phyloP scores from a whole-genome alignment of 2,113 vertebrate genomes.

The Poeciliopsis retropinna region DNA sequence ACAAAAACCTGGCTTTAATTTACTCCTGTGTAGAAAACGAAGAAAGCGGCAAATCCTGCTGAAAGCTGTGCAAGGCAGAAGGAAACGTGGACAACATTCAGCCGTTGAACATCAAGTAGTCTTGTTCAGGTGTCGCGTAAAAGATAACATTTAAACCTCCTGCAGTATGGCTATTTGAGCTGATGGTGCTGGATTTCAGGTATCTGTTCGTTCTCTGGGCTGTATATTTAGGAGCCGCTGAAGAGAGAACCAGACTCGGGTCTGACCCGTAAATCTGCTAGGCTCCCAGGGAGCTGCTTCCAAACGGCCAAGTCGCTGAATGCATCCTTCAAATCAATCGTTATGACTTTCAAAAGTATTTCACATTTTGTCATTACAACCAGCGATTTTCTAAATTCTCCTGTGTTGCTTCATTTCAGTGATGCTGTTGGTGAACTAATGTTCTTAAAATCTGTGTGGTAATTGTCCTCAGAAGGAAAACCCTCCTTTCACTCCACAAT shows the following conservation, averaged over 20 bases:
- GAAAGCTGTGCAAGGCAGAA: background rate
- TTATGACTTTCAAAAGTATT: background rate
- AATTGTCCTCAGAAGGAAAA: too few species aligned
- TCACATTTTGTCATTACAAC: background rate
- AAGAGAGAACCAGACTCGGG: slow-evolving; percentile 26
- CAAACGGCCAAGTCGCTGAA: slow-evolving; percentile 7
- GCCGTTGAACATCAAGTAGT: background rate
- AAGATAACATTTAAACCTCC: slow-evolving; percentile 42
- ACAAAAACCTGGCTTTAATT: background rate
- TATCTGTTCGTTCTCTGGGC: slow-evolving; percentile 28
- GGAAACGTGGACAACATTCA: background rate
- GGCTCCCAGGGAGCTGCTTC: background rate
- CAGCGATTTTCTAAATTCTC: background rate
- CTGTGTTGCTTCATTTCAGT: background rate
- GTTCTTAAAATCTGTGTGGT: background rate
- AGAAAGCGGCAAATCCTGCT: background rate
- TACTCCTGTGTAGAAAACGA: too few species aligned
- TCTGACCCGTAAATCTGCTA: slow-evolving; percentile 19
- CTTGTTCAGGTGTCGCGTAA: slow-evolving; percentile 7
- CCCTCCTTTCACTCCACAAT: too few species aligned
- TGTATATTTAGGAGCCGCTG: slow-evolving; percentile 62
- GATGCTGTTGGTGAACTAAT: background rate
- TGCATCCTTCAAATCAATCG: background rate
- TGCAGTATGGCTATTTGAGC: slow-evolving; percentile 39
- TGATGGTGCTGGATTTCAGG: slow-evolving; percentile 43